Evolutionary conservation across 2,113 vertebrate genomes (phyloP).

Genomic region (Colossoma macropomum): DNA sequence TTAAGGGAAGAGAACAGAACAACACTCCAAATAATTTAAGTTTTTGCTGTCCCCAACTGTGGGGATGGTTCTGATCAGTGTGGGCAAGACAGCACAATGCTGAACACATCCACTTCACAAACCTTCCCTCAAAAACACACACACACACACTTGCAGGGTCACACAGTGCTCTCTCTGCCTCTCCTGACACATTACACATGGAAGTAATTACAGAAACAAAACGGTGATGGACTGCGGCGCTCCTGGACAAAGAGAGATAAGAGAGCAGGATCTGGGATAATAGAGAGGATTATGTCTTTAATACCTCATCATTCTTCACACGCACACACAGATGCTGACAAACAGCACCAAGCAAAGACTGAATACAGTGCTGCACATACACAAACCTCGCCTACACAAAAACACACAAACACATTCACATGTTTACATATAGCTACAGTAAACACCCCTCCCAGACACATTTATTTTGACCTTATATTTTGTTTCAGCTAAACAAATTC

Average conservation of each 20-base stretch:
- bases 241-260: slow-evolving; percentile 37
- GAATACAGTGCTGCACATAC: not conserved
- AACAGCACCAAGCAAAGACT: not conserved
- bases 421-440: not conserved
- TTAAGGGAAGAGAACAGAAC: not conserved
- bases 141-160: not conserved
- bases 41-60: not conserved
- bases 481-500: no score
- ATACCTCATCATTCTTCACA: slow-evolving; percentile 15
- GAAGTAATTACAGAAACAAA: slow-evolving; percentile 35
- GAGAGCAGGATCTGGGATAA: slow-evolving; percentile 26
- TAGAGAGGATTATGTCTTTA: slow-evolving; percentile 41
- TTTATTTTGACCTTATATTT: no score
- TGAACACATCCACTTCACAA: not conserved
- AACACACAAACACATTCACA: not conserved
- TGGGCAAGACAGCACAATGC: not conserved
- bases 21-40: slow-evolving; percentile 23
- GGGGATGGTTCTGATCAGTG: not conserved
- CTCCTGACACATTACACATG: slow-evolving; percentile 15
- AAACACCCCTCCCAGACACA: not conserved
- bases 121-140: not conserved
- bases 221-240: not conserved
- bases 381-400: not conserved
- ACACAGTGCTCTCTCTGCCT: not conserved
- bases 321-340: not conserved